These are phyloP conservation scores for Drosophila sp. DNA, from an alignment of 1,140 invertebrate species.

Conservation along the genomic window DNA sequence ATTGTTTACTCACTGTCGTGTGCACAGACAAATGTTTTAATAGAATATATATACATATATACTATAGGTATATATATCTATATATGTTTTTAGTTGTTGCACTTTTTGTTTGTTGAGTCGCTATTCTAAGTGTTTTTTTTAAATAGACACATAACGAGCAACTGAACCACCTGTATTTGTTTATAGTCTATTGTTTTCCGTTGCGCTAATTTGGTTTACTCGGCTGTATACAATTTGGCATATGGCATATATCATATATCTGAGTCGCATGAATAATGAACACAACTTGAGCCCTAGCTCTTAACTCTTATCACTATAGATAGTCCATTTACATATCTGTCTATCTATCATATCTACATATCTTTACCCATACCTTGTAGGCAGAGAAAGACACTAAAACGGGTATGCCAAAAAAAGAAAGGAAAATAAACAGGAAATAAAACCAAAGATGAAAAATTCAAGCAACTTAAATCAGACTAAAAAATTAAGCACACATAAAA, in stretches of 20 bases:
- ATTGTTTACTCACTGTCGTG: constrained; percentile 25
- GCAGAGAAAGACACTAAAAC: too few species aligned
- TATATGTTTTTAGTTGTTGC: background rate
- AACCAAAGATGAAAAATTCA: too few species aligned
- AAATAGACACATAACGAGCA: background rate
- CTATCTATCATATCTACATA: constrained; percentile 13
- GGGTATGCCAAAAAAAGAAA: too few species aligned
- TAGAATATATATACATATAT: too few species aligned
- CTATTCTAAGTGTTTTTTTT: constrained; percentile 6
- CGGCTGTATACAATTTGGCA: constrained; percentile 4
- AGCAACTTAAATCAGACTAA: too few species aligned
- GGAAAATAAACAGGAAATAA: too few species aligned
- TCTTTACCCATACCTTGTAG: background rate
- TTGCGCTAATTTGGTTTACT: background rate
- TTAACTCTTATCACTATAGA: constrained; percentile 21
- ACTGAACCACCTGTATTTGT: constrained; percentile 49
- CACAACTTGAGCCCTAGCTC: constrained; percentile 5
- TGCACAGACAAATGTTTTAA: constrained; percentile 3
- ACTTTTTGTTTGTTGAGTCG: background rate
- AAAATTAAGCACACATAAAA: too few species aligned
- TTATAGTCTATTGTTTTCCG: constrained; percentile 20
- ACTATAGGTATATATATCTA: too few species aligned
- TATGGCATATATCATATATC: constrained; percentile 9
- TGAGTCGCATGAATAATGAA: constrained; percentile 32
- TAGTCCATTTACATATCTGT: background rate